Percentiles rank a stretch among this genome's conserved stretches.
Conservation (phyloP, 2,888 invertebrate genomes). For the Sipunculus nudus region DNA sequence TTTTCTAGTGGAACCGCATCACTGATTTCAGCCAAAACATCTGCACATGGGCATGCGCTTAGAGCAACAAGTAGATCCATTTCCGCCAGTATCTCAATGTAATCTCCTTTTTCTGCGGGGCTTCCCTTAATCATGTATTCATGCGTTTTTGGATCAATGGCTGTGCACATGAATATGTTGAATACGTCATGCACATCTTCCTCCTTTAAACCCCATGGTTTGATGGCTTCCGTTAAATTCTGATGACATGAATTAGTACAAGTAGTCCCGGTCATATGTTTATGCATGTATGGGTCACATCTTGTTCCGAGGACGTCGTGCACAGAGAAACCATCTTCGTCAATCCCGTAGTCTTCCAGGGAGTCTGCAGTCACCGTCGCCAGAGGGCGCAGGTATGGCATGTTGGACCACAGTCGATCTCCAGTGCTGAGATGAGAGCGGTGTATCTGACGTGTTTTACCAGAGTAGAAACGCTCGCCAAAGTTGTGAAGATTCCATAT, state of each 20-base stretch:
- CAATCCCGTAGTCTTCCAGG: slow-evolving; percentile 19
- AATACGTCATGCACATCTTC: slow-evolving; percentile 26
- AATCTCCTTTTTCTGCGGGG: slow-evolving; percentile 19
- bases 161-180: slow-evolving; percentile 28
- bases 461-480: slow-evolving; percentile 18
- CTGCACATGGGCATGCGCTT: slow-evolving; percentile 27
- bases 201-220: slow-evolving; percentile 12
- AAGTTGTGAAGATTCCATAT: slow-evolving; percentile 24
- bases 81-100: slow-evolving; percentile 24
- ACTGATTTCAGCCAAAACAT: too few relatives aligned
- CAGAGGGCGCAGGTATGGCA: slow-evolving; percentile 22
- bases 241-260: slow-evolving; percentile 13
- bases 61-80: slow-evolving; percentile 24
- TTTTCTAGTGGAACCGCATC: too few relatives aligned
- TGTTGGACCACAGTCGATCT: slow-evolving; percentile 24
- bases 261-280: slow-evolving; percentile 5
- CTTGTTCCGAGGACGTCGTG: slow-evolving; percentile 30
- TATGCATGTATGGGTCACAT: slow-evolving; percentile 25
- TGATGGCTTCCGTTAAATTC: slow-evolving; percentile 17
- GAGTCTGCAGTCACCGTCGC: slow-evolving; percentile 25
- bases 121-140: slow-evolving; percentile 16
- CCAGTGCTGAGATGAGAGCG: slow-evolving; percentile 14
- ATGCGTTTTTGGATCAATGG: slow-evolving; percentile 11
- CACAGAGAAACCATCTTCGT: slow-evolving; percentile 16
- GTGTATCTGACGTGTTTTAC: slow-evolving; percentile 25